phyloP scores from a whole-genome alignment of 2,113 vertebrate species.

The Alaudala cheleensis region DNA sequence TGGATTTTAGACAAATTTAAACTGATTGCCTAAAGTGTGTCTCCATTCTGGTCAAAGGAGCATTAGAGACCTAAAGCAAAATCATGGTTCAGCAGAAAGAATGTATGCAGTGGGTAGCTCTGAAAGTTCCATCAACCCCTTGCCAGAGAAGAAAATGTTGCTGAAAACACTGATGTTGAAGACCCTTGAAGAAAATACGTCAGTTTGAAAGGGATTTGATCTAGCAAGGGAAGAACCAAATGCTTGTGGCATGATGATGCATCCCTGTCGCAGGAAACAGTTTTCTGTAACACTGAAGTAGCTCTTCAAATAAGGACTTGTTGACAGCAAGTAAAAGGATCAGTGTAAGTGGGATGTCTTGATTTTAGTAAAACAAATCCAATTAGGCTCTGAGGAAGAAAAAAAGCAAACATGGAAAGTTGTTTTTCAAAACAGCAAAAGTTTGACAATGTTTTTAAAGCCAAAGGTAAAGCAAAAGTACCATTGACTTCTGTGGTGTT shows the following conservation, averaged over 20 bases:
- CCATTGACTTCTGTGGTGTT: background rate
- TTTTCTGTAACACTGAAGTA: background rate
- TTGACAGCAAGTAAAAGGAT: background rate
- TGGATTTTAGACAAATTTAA: background rate
- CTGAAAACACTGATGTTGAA: background rate
- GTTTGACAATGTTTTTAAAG: background rate
- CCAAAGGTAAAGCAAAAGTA: background rate
- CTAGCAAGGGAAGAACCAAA: background rate
- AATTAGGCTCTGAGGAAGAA: background rate
- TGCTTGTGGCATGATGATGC: background rate
- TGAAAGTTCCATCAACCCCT: background rate
- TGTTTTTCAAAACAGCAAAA: background rate
- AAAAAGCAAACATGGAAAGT: background rate
- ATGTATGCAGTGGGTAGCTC: background rate
- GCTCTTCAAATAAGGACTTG: background rate
- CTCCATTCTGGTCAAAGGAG: background rate
- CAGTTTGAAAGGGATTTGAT: background rate
- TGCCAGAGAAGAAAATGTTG: background rate
- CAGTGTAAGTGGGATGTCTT: background rate
- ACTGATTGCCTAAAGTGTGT: background rate
- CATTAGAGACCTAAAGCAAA: background rate
- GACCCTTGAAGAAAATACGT: background rate
- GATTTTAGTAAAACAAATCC: background rate
- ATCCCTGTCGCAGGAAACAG: background rate
- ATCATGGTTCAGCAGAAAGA: background rate